Conservation (phyloP, 2,888 invertebrate species). For the Erebia epiphron region DNA sequence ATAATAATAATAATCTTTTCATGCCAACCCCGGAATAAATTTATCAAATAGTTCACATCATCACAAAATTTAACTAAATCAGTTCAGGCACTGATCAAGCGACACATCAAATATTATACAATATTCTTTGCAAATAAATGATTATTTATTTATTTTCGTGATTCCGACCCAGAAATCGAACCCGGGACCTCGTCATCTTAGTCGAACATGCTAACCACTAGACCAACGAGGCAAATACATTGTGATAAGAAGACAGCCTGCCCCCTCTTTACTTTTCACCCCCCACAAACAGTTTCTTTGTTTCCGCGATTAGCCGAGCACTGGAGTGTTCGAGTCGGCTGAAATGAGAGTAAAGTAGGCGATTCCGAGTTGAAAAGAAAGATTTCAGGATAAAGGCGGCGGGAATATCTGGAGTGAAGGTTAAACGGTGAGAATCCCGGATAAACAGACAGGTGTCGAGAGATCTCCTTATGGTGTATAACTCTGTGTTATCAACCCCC, state of each 20-base stretch:
- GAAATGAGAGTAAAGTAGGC: conserved; percentile 32
- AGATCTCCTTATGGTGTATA: not conserved
- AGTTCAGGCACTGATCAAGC: too few species aligned
- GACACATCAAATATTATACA: too few species aligned
- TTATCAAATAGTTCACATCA: too few species aligned
- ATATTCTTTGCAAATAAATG: too few species aligned
- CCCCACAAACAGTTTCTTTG: conserved; percentile 30
- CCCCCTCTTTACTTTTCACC: not conserved
- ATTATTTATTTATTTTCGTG: too few species aligned
- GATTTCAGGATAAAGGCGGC: conserved; percentile 33
- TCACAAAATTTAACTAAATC: too few species aligned
- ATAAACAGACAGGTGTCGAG: not conserved
- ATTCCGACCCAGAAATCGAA: too few species aligned
- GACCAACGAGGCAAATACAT: conserved; percentile 14
- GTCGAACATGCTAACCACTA: conserved; percentile 8
- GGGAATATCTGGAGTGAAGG: not conserved
- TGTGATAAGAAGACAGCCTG: conserved; percentile 25
- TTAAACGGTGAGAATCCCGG: not conserved
- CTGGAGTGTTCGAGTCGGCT: conserved; percentile 16
- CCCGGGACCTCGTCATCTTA: too few species aligned
- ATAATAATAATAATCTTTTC: too few species aligned
- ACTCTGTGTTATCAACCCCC: not conserved
- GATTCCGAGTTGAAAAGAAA: conserved; percentile 37
- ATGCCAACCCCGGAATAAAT: too few species aligned
- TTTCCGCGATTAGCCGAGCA: conserved; percentile 37